These are phyloP conservation scores for Danio choprae DNA, from an alignment of 2,797 vertebrate species.

Conservation along the genomic window DNA sequence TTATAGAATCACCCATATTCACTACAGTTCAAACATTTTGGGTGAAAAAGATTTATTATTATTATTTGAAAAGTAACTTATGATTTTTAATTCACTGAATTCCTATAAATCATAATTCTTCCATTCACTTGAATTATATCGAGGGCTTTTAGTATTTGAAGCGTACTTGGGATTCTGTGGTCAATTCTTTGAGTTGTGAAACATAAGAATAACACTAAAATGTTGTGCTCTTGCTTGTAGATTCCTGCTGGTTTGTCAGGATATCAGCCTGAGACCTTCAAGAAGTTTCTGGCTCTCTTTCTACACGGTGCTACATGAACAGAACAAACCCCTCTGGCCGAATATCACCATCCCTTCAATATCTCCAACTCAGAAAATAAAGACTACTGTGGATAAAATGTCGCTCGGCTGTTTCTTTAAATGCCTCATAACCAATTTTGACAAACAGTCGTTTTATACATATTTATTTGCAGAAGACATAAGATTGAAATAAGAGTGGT, in stretches of 20 bases:
- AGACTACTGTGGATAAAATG: background rate
- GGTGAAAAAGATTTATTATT: too few relatives aligned
- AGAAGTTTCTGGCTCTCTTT: constrained; percentile 92
- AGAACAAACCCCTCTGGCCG: background rate
- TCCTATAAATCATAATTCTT: too few relatives aligned
- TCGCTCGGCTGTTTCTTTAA: background rate
- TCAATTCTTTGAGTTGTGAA: background rate
- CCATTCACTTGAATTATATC: too few relatives aligned
- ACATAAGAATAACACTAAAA: too few relatives aligned
- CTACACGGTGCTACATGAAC: constrained; percentile 85
- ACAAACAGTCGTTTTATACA: constrained; percentile 29
- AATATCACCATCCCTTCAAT: background rate
- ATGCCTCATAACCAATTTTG: background rate
- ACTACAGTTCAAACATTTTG: too few relatives aligned
- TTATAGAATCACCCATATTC: too few relatives aligned
- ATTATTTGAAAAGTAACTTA: too few relatives aligned
- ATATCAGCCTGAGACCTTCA: constrained; percentile 89
- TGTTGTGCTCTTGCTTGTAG: constrained; percentile 66
- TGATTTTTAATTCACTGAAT: too few relatives aligned
- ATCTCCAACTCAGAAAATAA: constrained; percentile 12
- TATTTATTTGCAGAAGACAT: constrained; percentile 49
- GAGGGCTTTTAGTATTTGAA: too few relatives aligned
- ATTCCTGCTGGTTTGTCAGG: constrained; percentile 87
- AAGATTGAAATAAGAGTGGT: constrained; percentile 40
- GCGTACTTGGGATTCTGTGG: too few relatives aligned